Conservation (phyloP, 1,140 invertebrate species). For the Eulimnadia texana region DNA sequence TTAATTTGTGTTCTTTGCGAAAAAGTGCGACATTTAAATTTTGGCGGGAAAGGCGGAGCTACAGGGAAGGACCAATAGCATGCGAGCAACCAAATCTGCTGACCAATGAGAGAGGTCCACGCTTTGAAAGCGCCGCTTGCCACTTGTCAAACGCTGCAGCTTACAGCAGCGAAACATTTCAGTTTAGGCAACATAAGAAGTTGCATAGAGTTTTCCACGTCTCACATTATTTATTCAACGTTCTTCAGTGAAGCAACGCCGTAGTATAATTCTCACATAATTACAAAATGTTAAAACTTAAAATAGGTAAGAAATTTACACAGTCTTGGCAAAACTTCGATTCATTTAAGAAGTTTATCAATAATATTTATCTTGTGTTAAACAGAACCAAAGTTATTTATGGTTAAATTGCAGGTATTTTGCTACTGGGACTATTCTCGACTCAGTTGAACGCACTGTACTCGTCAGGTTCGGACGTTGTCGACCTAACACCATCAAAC, state of each 20-base stretch:
- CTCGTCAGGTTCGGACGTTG: conserved; percentile 61
- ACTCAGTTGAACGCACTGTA: conserved; percentile 51
- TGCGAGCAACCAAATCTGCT: too few species aligned
- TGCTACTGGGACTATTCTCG: conserved; percentile 17
- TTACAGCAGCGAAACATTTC: background rate
- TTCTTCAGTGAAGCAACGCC: too few species aligned
- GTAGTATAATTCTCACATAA: too few species aligned
- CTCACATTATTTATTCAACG: background rate
- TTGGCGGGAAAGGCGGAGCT: background rate
- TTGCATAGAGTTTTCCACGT: too few species aligned
- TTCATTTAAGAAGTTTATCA: too few species aligned
- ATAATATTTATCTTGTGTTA: too few species aligned
- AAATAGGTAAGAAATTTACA: conserved; percentile 1
- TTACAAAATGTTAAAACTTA: too few species aligned
- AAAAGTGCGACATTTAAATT: too few species aligned
- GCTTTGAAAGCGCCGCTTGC: background rate
- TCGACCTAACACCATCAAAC: conserved; percentile 78
- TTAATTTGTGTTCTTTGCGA: too few species aligned
- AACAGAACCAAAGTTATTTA: background rate
- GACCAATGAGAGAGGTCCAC: background rate
- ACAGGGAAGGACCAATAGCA: background rate
- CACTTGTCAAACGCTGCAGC: background rate
- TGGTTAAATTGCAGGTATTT: conserved; percentile 3
- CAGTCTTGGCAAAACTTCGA: too few species aligned
- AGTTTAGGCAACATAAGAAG: too few species aligned